Base-by-base conservation (phyloP, 2,888 invertebrate species). In the Oscheius onirici region DNA sequence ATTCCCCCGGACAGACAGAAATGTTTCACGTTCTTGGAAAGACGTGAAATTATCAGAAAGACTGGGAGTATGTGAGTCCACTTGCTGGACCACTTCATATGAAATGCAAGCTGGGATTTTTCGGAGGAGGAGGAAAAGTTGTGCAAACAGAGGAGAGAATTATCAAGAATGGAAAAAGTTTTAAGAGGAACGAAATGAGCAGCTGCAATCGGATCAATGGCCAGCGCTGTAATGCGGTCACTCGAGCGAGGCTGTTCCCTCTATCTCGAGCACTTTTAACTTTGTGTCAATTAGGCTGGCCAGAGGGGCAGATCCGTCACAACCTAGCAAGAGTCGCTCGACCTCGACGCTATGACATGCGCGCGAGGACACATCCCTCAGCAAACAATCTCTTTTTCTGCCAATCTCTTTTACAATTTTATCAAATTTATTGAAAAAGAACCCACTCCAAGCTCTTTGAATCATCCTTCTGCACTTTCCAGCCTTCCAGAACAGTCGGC, bases 211-310 rank as follows among this genome's bases (percentile, higher is more conserved):
- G 49, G 63, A 63, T 63, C 63, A 24, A 63, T 63, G 63, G 24
- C n/a, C n/a, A n/a, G n/a, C 20, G 43, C n/a, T 63, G 60, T 60
- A 60, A 49, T 49, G 41, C 24, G 63, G 49, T 46, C 49, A 49
- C 24, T 49, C 58, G 58, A 34, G 34, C 8, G 34, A 34, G 34
- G 58, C 61, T 61, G 24, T 46, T 46, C 49, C 63, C 17, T 46
- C 49, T 46, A 61, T 43, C 61, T 41, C 43, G 20, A 8, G 49
- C 63, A 49, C 63, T 63, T 63, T 63, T 28, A 63, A 63, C 63
- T 60, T 60, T 60, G 24, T 22, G 49, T 22, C 41, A 58, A 58
- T 58, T 58, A 58, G 58, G 40, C 58, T 49, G 49, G 22, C 49
- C 49, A 49, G 17, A 22, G 49, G 10, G 17, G 49, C 49, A 20